Evolutionary conservation across 2,797 vertebrate species (phyloP), one percentile per base, ranked within the genome.

Genomic region (Podargus strigoides): DNA sequence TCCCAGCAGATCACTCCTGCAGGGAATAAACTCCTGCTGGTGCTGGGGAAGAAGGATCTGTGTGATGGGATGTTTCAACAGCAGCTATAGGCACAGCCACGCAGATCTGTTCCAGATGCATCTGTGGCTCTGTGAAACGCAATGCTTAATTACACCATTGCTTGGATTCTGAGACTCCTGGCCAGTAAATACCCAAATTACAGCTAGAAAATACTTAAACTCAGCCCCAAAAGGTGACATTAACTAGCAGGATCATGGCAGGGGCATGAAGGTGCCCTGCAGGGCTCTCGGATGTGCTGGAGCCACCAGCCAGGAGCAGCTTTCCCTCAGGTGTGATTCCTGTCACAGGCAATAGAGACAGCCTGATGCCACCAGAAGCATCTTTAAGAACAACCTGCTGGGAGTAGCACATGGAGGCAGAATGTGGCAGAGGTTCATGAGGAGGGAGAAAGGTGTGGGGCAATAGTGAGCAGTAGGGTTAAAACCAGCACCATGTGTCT

Each of bases 371-470:
- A 59, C 21, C 52, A 86, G 60, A 18, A 66, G 8, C 30, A 24
- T 42, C 30, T 36, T 22, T 14, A 37, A 47, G 88, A 85, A 39
- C 18, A 34, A 32, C 28, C 12, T 26, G 36, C 19, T 32, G 56
- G 55, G 18, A 10, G 26, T 4, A 27, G 66, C 0, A 1, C 0
- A 0, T 68, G 41, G 13, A 30, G 42, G 42, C 56, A 78, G 56
- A 9, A 7, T n/a, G n/a, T n/a, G 30, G 28, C 32, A 30, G n/a
- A 11, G 41, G 8, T 22, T 85, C 27, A 18, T 0, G 0, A 2
- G 5, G 14, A 26, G 39, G 47, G 14, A 32, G 5, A 44, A 58
- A 30, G 23, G 4, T 21, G 28, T 0, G 1, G n/a, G 37, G 19
- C n/a, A 49, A 0, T 7, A 37, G 2, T 1, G 11, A 60, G 46